Percentiles rank a stretch among this genome's conserved stretches.
phyloP scores from a whole-genome alignment of 2,888 invertebrate species.

The Ceramica pisi region DNA sequence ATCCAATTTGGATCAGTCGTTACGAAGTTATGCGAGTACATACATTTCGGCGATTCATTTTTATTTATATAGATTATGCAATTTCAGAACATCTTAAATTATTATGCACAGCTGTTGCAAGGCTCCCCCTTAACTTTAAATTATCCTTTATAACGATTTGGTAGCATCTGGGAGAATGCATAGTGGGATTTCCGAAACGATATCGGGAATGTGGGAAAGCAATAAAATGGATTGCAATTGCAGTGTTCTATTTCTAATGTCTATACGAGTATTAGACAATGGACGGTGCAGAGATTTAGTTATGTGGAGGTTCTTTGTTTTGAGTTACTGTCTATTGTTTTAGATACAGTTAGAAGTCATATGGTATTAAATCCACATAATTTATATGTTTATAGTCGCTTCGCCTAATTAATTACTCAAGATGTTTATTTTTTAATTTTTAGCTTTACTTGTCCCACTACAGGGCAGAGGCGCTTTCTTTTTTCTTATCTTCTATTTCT shows the following conservation, averaged over 20 bases:
- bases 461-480: no score
- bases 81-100: no score
- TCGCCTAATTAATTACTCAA: no score
- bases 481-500: no score
- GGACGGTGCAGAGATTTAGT: conserved; percentile 6
- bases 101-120: background rate
- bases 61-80: no score
- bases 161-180: conserved; percentile 58
- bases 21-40: no score
- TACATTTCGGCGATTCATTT: no score
- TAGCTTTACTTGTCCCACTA: no score
- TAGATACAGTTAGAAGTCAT: background rate
- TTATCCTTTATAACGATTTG: conserved; percentile 55
- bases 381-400: background rate
- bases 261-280: conserved; percentile 39
- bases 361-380: background rate
- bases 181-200: conserved; percentile 46
- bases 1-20: no score
- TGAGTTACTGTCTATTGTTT: conserved; percentile 1
- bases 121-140: conserved; percentile 44
- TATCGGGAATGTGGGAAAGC: conserved; percentile 37
- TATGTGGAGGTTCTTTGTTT: conserved; percentile 21
- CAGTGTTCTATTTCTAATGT: conserved; percentile 49
- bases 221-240: conserved; percentile 59
- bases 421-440: no score